Base-by-base conservation (phyloP, 2,797 vertebrate genomes). In the Hirundo rustica region DNA sequence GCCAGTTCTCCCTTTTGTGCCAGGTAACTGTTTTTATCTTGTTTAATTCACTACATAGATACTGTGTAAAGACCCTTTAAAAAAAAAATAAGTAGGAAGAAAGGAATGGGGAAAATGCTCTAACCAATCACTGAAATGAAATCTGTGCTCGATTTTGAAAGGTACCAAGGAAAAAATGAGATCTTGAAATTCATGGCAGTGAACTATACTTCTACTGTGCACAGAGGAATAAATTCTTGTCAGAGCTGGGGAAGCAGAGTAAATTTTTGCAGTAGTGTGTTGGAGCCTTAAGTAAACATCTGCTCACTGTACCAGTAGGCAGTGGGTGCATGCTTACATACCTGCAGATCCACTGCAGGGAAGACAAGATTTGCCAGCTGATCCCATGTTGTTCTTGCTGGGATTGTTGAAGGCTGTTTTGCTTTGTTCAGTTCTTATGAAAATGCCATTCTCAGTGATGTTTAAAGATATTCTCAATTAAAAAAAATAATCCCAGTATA, bases 101-200 rank as follows among this genome's bases (percentile, higher is more conserved):
- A 71, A 64, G 2, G 18, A 32, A 45, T 10, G 5, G 3, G 14
- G 16, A 7, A 40, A 78, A 36, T 0, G 0, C n/a, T 65, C 11
- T 47, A 26, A 78, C 75, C 51, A 7, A 3, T 60, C 27, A 47
- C 44, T 50, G 26, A 86, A 65, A 7, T 16, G 27, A 57, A 80
- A 80, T 55, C 62, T 3, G 15, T 57, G 30, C n/a, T 76, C 60
- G 36, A 22, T 61, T 91, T 91, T 84, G 50, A 72, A 85, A 84
- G 13, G 53, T 68, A 10, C 20, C 47, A 71, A 79, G 48, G 44
- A 72, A 91, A 74, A 20, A 4, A 36, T 20, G 25, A 82, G 11
- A 22, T 61, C 61, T 81, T 81, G 47, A 72, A 83, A 85, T 58
- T 89, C 30, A 26, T 62, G 26, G 18, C 54, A 85, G 57, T 21